These are phyloP conservation scores for Nesogale talazaci DNA, from an alignment of 2,113 vertebrate genomes.

Conservation along the genomic window DNA sequence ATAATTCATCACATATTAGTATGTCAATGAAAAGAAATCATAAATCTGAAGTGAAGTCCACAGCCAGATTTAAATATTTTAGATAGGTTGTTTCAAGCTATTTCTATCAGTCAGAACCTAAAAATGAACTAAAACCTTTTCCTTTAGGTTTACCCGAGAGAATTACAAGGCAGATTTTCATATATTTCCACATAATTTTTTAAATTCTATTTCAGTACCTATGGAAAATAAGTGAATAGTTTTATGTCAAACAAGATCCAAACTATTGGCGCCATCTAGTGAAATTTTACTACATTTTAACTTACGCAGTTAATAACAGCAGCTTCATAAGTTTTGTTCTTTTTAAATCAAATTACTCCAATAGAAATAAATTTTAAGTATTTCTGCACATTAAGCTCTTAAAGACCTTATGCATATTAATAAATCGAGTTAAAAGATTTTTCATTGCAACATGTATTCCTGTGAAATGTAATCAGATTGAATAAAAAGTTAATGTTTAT, in stretches of 20 bases:
- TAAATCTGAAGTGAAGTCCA: neutral
- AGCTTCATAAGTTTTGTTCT: constrained; percentile 23
- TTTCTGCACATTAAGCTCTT: neutral
- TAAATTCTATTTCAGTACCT: constrained; percentile 32
- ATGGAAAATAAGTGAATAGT: constrained; percentile 42
- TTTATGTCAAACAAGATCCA: neutral
- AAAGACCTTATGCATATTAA: neutral
- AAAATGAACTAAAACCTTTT: constrained; percentile 55
- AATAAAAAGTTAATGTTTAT: constrained; percentile 34
- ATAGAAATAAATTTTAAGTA: neutral
- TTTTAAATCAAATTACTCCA: constrained; percentile 42
- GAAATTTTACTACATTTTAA: constrained; percentile 34
- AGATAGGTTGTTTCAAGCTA: constrained; percentile 36
- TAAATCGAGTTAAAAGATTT: neutral
- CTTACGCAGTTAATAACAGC: neutral
- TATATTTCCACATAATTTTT: constrained; percentile 15
- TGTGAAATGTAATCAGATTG: constrained; percentile 14
- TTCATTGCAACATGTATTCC: constrained; percentile 1
- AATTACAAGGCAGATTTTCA: constrained; percentile 42
- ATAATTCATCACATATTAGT: neutral
- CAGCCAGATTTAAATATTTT: constrained; percentile 41
- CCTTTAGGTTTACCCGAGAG: constrained; percentile 30
- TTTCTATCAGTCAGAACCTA: neutral
- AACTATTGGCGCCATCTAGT: constrained; percentile 42
- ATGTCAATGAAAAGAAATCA: constrained; percentile 22